Percentiles rank a stretch among this genome's conserved stretches.
These are phyloP conservation scores for Peromyscus californicus DNA, from an alignment of 2,113 vertebrate genomes.

Conservation along the genomic window DNA sequence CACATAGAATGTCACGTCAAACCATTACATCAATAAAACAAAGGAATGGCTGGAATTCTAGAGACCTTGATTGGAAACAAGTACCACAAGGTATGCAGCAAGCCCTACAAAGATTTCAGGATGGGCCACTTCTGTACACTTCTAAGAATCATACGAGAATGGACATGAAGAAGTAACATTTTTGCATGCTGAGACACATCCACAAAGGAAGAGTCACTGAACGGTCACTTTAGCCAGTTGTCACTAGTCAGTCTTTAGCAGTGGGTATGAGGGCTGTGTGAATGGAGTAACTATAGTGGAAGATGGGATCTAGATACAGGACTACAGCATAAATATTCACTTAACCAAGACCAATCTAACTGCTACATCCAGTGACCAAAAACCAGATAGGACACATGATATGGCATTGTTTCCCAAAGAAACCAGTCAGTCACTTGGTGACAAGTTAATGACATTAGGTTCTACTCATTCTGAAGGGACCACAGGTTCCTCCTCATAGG, in stretches of 20 bases:
- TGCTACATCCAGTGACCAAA: neutral
- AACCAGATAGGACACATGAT: neutral
- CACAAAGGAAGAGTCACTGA: neutral
- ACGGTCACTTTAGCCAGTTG: neutral
- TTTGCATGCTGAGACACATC: neutral
- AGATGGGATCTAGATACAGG: neutral
- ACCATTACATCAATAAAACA: conserved; percentile 49
- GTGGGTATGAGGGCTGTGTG: neutral
- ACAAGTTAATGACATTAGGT: neutral
- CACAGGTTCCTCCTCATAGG: neutral
- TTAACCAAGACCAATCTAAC: neutral
- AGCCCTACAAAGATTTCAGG: neutral
- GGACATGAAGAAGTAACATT: neutral
- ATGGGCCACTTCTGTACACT: conserved; percentile 14
- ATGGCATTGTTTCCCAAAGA: neutral
- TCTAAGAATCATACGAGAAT: neutral
- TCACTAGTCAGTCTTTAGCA: neutral
- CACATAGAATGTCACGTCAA: conserved; percentile 31
- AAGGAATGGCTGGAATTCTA: neutral
- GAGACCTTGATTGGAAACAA: conserved; percentile 3
- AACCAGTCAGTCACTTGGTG: neutral
- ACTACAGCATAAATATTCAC: neutral
- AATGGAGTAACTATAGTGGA: neutral
- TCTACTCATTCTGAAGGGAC: neutral
- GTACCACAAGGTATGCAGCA: neutral